phyloP scores from a whole-genome alignment of 2,113 vertebrate genomes.

The Reinhardtius hippoglossoides region DNA sequence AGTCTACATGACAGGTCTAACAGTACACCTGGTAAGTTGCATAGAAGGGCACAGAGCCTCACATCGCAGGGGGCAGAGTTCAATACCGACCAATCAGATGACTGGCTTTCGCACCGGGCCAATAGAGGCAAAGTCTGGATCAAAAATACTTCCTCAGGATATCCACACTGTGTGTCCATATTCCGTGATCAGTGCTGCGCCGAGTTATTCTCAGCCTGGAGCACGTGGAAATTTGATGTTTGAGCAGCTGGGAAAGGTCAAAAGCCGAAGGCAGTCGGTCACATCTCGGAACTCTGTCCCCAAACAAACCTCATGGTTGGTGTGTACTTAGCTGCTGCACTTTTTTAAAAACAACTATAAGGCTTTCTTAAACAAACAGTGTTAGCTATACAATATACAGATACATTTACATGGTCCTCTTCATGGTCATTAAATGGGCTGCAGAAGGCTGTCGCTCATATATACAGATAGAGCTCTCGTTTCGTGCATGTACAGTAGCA shows the following conservation, averaged over 20 bases:
- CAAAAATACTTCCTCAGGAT: neutral
- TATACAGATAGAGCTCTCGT: conserved; percentile 80
- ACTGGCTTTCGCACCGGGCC: conserved; percentile 5
- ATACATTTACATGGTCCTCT: conserved; percentile 78
- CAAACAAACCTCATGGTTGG: conserved; percentile 79
- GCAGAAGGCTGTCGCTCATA: conserved; percentile 70
- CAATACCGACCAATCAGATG: conserved; percentile 46
- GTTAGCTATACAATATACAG: conserved; percentile 84
- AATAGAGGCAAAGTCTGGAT: neutral
- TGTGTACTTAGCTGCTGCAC: conserved; percentile 82
- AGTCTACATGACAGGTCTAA: conserved; percentile 90
- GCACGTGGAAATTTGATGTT: conserved; percentile 36
- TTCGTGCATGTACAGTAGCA: conserved; percentile 72
- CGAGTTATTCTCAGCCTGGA: conserved; percentile 2
- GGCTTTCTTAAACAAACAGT: conserved; percentile 84
- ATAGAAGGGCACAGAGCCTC: conserved; percentile 89
- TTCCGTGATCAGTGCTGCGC: conserved; percentile 1
- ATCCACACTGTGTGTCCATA: neutral
- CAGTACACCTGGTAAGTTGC: conserved; percentile 90
- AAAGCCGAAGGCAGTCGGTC: conserved; percentile 35
- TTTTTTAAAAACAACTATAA: conserved; percentile 77
- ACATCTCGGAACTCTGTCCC: conserved; percentile 72
- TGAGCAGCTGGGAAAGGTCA: conserved; percentile 62
- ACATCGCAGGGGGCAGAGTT: conserved; percentile 68
- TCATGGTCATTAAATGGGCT: conserved; percentile 64